Evolutionary conservation across 2,888 invertebrate species (phyloP).

Genomic region (Drosophila longiperda): DNA sequence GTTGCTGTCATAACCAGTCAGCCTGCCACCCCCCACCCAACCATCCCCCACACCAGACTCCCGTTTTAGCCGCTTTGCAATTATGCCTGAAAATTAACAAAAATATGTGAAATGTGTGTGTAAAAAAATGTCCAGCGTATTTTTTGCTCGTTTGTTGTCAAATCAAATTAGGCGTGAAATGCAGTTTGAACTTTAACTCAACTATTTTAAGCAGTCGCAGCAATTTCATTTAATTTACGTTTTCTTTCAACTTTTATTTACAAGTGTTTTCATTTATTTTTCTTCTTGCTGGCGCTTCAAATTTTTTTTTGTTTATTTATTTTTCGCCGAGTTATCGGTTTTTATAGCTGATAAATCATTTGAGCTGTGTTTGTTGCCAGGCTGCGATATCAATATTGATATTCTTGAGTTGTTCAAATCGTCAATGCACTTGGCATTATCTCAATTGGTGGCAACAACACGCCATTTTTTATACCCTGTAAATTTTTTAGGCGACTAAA

Average conservation of each 20-base stretch:
- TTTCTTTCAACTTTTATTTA: slow-evolving; percentile 12
- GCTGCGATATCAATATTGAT: slow-evolving; percentile 35
- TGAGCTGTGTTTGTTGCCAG: slow-evolving; percentile 34
- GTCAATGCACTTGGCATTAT: slow-evolving; percentile 39
- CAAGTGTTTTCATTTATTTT: slow-evolving; percentile 53
- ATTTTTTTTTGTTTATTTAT: slow-evolving; percentile 5
- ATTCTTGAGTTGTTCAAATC: slow-evolving; percentile 34
- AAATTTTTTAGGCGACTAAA: neutral
- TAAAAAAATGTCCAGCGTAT: slow-evolving; percentile 50
- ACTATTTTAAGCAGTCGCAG: slow-evolving; percentile 54
- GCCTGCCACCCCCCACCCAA: slow-evolving; percentile 10
- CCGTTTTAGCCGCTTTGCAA: slow-evolving; percentile 55
- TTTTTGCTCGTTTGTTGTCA: slow-evolving; percentile 68
- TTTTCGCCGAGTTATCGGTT: neutral
- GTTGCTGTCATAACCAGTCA: slow-evolving; percentile 76
- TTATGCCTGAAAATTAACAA: slow-evolving; percentile 77
- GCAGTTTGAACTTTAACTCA: slow-evolving; percentile 72
- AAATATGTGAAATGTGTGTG: slow-evolving; percentile 56
- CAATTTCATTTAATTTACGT: slow-evolving; percentile 14
- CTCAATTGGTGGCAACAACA: slow-evolving; percentile 27
- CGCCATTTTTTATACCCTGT: slow-evolving; percentile 38
- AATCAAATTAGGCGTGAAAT: slow-evolving; percentile 77
- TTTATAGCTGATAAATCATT: slow-evolving; percentile 23
- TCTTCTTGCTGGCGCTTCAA: slow-evolving; percentile 24
- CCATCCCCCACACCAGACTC: slow-evolving; percentile 5